phyloP scores from a whole-genome alignment of 2,797 vertebrate species.

The Meriones psammophilus region DNA sequence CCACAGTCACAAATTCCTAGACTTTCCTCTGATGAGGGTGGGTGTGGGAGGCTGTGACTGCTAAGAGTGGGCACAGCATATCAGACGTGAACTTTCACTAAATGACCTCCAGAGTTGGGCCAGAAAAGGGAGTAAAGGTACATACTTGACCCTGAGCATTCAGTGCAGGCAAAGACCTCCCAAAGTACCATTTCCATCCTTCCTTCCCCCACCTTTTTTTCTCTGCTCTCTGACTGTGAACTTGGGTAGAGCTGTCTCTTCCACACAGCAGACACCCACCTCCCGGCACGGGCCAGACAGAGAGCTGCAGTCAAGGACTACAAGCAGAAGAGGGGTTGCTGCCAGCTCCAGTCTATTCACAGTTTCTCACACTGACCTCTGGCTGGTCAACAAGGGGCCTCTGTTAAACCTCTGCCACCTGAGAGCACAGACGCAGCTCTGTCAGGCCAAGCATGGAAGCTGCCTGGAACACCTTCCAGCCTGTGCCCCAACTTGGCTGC shows the following conservation, averaged over 20 bases:
- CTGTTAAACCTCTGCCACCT: conserved; percentile 74
- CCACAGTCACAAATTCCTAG: background rate
- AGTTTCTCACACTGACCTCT: conserved; percentile 2
- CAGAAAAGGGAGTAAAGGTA: background rate
- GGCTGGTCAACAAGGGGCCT: conserved; percentile 81
- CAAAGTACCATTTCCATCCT: background rate
- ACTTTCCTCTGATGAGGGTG: background rate
- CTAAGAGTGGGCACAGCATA: background rate
- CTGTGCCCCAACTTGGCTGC: background rate
- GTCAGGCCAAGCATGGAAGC: conserved; percentile 74
- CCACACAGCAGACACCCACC: background rate
- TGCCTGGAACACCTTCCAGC: conserved; percentile 6
- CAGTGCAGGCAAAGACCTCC: background rate
- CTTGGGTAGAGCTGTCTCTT: background rate
- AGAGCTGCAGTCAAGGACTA: background rate
- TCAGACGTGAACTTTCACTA: background rate
- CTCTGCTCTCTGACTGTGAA: background rate
- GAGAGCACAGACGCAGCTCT: conserved; percentile 9
- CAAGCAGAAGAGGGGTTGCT: conserved; percentile 51
- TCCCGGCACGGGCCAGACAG: too few species aligned
- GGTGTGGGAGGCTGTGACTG: background rate
- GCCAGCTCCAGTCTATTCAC: conserved; percentile 77
- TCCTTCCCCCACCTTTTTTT: background rate
- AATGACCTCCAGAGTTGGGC: background rate
- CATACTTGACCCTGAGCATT: background rate